Conservation (phyloP, 1,140 invertebrate genomes). For the Drosophila elegans region DNA sequence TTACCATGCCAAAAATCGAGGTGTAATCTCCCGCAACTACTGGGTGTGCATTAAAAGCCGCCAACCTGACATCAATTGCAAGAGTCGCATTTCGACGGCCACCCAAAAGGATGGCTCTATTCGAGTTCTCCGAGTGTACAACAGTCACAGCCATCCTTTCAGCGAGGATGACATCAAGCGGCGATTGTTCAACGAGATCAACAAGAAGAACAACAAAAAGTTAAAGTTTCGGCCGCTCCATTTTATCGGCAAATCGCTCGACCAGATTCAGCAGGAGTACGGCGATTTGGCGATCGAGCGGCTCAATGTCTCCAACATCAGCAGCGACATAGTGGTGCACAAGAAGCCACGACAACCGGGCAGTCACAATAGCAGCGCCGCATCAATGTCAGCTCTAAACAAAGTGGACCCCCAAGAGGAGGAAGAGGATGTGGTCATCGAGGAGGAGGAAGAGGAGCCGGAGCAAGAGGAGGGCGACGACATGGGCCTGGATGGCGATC, state of each 20-base stretch:
- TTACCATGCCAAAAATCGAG: conserved; percentile 77
- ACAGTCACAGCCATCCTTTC: conserved; percentile 70
- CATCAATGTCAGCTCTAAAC: neutral
- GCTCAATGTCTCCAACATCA: conserved; percentile 62
- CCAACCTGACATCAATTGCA: conserved; percentile 72
- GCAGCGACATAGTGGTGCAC: conserved; percentile 62
- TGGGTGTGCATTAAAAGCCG: conserved; percentile 80
- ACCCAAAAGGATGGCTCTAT: conserved; percentile 66
- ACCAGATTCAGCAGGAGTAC: conserved; percentile 70
- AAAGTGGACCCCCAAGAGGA: conserved; percentile 18
- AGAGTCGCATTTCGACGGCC: conserved; percentile 75
- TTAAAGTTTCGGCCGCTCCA: conserved; percentile 67
- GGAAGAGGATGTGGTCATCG: conserved; percentile 47
- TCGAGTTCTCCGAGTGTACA: conserved; percentile 72
- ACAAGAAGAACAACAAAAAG: conserved; percentile 71
- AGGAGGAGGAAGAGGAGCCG: conserved; percentile 46
- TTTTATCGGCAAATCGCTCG: conserved; percentile 71
- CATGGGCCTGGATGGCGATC: conserved; percentile 20
- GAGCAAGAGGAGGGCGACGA: conserved; percentile 23
- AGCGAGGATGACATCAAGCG: conserved; percentile 76
- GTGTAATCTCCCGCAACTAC: conserved; percentile 72
- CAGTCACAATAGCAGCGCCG: conserved; percentile 14
- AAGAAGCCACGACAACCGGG: conserved; percentile 55
- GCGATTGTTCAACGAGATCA: conserved; percentile 73
- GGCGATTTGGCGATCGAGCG: conserved; percentile 70